Conservation (phyloP, 2,113 vertebrate species). For the Petrocephalus zakoni region DNA sequence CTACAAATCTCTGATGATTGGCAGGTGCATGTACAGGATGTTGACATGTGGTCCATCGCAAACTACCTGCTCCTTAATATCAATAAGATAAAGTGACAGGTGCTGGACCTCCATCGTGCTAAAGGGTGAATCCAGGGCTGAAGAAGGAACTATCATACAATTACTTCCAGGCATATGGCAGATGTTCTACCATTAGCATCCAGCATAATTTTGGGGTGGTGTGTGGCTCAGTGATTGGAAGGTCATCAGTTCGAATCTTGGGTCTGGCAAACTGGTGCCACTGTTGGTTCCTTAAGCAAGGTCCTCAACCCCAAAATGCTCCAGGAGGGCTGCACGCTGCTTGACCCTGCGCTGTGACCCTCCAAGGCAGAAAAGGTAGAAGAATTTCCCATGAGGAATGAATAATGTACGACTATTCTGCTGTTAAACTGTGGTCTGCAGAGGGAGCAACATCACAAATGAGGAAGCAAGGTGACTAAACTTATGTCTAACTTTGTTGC, state of each 20-base stretch:
- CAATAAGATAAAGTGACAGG: neutral
- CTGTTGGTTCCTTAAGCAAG: neutral
- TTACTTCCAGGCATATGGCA: neutral
- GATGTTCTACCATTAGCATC: neutral
- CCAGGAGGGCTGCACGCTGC: neutral
- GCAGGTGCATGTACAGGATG: neutral
- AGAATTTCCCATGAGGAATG: neutral
- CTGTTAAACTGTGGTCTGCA: neutral
- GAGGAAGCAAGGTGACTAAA: neutral
- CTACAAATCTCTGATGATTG: neutral
- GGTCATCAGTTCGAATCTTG: neutral
- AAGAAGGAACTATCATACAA: neutral
- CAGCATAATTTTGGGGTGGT: neutral
- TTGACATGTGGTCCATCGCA: neutral
- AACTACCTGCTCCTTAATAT: neutral
- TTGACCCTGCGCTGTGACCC: neutral
- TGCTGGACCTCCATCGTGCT: neutral
- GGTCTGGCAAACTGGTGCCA: neutral
- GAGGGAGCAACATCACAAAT: neutral
- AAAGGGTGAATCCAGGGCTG: neutral
- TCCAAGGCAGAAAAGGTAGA: neutral
- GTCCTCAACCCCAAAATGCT: neutral
- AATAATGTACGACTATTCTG: neutral
- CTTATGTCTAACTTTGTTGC: neutral
- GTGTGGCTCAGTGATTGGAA: neutral